A percentile compares a stretch with the other conserved stretches of the same genome.
Evolutionary conservation across 2,888 invertebrate genomes (phyloP).

Genomic region (Orchestes rusci): DNA sequence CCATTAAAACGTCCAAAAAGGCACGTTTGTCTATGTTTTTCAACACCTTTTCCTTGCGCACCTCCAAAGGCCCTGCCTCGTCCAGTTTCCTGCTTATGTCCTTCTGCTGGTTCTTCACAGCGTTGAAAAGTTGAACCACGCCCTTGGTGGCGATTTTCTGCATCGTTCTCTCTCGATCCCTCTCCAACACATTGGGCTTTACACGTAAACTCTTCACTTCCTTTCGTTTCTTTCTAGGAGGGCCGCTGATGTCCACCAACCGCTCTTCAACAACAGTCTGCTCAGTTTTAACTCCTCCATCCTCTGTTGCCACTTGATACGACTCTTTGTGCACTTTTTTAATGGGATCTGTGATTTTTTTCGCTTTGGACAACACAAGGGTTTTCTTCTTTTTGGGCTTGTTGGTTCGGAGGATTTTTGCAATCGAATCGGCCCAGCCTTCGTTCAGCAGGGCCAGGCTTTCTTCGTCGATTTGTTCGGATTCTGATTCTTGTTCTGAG

Average conservation of each 20-base stretch:
- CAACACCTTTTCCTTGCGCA: conserved; percentile 67
- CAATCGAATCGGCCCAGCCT: conserved; percentile 78
- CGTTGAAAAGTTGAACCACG: conserved; percentile 89
- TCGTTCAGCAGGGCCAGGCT: conserved; percentile 46
- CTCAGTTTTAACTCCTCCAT: conserved; percentile 49
- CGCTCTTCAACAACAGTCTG: conserved; percentile 32
- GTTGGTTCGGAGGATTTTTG: conserved; percentile 67
- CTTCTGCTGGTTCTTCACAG: conserved; percentile 79
- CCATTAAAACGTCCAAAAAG: conserved; percentile 75
- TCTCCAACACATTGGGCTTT: conserved; percentile 70
- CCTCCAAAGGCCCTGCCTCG: conserved; percentile 66
- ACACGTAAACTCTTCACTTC: conserved; percentile 58
- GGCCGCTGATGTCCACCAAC: conserved; percentile 40
- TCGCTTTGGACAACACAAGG: conserved; percentile 71
- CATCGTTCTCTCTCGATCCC: conserved; percentile 67
- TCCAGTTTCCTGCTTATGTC: conserved; percentile 62
- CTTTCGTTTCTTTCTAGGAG: conserved; percentile 35
- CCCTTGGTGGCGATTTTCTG: conserved; percentile 85
- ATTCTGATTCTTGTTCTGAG: conserved; percentile 5
- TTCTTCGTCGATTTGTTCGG: conserved; percentile 21
- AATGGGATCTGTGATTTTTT: conserved; percentile 55
- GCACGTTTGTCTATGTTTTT: conserved; percentile 69
- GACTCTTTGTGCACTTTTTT: conserved; percentile 45
- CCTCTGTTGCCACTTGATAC: conserved; percentile 57
- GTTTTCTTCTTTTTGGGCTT: conserved; percentile 70